Base-by-base conservation (phyloP, 1,140 invertebrate genomes). In the Magallana gigas region DNA sequence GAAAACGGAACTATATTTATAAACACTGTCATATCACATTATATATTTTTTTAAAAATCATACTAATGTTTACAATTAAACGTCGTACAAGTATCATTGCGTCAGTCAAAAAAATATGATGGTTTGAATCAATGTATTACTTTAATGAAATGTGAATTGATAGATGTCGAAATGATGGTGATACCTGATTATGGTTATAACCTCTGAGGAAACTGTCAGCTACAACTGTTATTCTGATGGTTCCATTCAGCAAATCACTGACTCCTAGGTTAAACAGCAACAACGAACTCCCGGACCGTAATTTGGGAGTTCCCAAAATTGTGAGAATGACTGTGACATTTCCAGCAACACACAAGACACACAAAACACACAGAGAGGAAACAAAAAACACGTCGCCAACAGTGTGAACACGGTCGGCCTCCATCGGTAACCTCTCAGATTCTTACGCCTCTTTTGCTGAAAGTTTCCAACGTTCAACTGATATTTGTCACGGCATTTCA, bases 251-350 rank as follows among this genome's bases (percentile, higher is more conserved):
- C 57, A 87, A 29, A 58, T 87, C 86, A 83, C 81, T 83, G 5
- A 83, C 60, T 9, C 80, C 48, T 0, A 87, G 57, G 36, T 87
- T 87, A 6, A 87, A n/a, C 0, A 87, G n/a, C 56, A 87, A 87
- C 12, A 76, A 81, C 2, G 86, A 87, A 7, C 62, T 68, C 58
- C 82, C 64, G 16, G 81, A 83, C 1, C 86, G 59, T 48, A 87
- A 82, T 16, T 59, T 58, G 14, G 64, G 81, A 16, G 81, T 83
- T 58, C 86, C 81, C 57, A 87, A 57, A 58, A 87, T 83, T 9
- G 86, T 87, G 6, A 62, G 3, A 18, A 87, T 71, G 12, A 87
- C 86, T 5, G 62, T 29, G 1, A 84, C 11, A 23, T 87, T 87
- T 23, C 81, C 82, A 9, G 71, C n/a, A 36, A 81, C 62, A 18